Evolutionary conservation across 1,140 invertebrate genomes (phyloP).

Genomic region (Coptotermes formosanus): DNA sequence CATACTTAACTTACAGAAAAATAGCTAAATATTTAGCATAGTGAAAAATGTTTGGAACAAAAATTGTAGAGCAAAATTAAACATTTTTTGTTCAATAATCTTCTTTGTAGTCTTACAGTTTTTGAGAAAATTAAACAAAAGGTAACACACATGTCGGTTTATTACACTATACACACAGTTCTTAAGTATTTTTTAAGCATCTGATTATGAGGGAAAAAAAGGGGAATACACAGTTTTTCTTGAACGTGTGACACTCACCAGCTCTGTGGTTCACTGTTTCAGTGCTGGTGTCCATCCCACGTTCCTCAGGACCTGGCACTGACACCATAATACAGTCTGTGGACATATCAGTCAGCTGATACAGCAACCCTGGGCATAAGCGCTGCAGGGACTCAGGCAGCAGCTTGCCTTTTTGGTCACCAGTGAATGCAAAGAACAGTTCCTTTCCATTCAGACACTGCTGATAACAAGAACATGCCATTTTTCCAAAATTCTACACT

Average conservation of each 20-base stretch:
- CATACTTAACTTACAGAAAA: too few relatives aligned
- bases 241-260: neutral
- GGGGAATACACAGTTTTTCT: neutral
- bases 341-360: slow-evolving; percentile 28
- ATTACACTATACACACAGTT: too few relatives aligned
- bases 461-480: slow-evolving; percentile 39
- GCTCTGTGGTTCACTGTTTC: neutral
- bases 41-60: too few relatives aligned
- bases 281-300: neutral
- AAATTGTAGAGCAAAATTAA: too few relatives aligned
- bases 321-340: neutral
- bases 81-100: too few relatives aligned
- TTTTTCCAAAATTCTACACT: slow-evolving; percentile 38
- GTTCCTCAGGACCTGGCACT: neutral
- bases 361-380: slow-evolving; percentile 27
- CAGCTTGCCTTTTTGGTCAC: neutral
- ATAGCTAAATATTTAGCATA: too few relatives aligned
- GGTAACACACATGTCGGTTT: too few relatives aligned
- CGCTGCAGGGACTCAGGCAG: neutral
- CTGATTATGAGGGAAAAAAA: neutral
- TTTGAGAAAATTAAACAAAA: too few relatives aligned
- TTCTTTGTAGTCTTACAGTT: too few relatives aligned
- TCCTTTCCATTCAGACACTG: slow-evolving; percentile 50
- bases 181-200: neutral
- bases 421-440: slow-evolving; percentile 44